Evolutionary conservation across 2,113 vertebrate genomes (phyloP).

Genomic region (Dendrocopos noguchii): DNA sequence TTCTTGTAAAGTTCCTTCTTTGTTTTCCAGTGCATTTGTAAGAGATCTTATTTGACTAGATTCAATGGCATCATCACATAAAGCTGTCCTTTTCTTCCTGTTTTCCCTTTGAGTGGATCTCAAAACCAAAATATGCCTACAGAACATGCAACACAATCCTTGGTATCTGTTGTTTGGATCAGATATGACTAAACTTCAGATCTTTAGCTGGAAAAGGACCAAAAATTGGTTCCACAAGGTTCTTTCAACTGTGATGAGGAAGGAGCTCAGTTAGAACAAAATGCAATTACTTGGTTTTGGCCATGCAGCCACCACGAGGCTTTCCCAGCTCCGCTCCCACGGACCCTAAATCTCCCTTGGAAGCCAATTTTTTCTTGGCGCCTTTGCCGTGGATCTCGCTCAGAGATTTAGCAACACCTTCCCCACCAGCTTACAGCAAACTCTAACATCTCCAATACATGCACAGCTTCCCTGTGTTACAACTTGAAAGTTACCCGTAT

Average conservation of each 20-base stretch:
- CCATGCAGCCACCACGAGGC: conserved; percentile 54
- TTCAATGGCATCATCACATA: accelerated
- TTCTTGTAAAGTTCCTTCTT: background rate
- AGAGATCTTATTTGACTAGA: background rate
- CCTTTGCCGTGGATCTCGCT: conserved; percentile 53
- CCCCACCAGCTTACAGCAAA: conserved; percentile 51
- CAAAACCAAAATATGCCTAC: background rate
- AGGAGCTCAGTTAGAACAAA: conserved; percentile 71
- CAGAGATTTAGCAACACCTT: conserved; percentile 66
- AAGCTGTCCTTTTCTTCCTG: background rate
- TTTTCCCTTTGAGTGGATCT: background rate
- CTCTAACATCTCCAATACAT: background rate
- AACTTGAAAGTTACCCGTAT: background rate
- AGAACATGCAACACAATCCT: background rate
- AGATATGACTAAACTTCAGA: background rate
- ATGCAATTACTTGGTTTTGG: conserved; percentile 72
- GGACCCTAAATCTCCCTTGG: conserved; percentile 58
- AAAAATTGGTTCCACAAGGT: conserved; percentile 43
- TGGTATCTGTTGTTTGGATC: background rate
- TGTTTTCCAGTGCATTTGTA: background rate
- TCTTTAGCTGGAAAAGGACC: conserved; percentile 11
- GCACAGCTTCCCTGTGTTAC: background rate
- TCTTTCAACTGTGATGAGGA: conserved; percentile 20
- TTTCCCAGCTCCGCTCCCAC: conserved; percentile 72
- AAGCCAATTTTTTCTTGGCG: conserved; percentile 73